Evolutionary conservation across 23 tunicate genomes (phyloP), one percentile per base, ranked within the genome.

Genomic region (Clavelina lepadiformis): DNA sequence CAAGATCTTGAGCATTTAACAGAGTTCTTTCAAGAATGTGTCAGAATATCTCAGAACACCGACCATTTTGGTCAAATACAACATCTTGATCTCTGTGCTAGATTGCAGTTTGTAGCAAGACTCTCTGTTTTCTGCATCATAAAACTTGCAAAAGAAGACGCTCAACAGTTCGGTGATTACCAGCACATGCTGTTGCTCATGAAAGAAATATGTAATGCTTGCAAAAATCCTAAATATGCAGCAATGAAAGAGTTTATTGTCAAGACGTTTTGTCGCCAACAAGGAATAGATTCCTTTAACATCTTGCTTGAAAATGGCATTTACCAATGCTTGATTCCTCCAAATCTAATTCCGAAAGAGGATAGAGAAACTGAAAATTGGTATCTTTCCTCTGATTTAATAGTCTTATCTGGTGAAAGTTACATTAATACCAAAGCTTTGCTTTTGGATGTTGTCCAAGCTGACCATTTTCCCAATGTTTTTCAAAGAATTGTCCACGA

Each of bases 71-170:
- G 4, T 51, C 74, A 68, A 51, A 51, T 68, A 2, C 33, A 50
- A 20, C 74, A 68, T 29, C 61, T 68, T 5, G 74, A 68, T 34
- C 15, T 30, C 22, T 50, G 74, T 49, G 62, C 74, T 22, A 68
- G 18, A 3, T 34, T 68, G 6, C 60, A 46, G 11, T 68, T 3
- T 32, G 61, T 68, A 3, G 23, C 74, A 28, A 50, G 74, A 31
- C 61, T 50, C 1, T 38, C 46, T 68, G 61, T 49, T 3, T 30
- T 31, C 5, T 26, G 74, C 61, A 68, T 68, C 15, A 28, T 34
- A 3, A 11, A 28, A 2, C 18, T 50, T 2, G 35, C 23, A 8
- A 27, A 24, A 2, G 34, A 37, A 13, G n/a, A 30, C 28, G 25
- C 38, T 2, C 28, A 41, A 19, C 31, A 65, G 55, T 23, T 65